These are phyloP conservation scores for Chaetops frenatus DNA, from an alignment of 2,113 vertebrate genomes.

Conservation along the genomic window DNA sequence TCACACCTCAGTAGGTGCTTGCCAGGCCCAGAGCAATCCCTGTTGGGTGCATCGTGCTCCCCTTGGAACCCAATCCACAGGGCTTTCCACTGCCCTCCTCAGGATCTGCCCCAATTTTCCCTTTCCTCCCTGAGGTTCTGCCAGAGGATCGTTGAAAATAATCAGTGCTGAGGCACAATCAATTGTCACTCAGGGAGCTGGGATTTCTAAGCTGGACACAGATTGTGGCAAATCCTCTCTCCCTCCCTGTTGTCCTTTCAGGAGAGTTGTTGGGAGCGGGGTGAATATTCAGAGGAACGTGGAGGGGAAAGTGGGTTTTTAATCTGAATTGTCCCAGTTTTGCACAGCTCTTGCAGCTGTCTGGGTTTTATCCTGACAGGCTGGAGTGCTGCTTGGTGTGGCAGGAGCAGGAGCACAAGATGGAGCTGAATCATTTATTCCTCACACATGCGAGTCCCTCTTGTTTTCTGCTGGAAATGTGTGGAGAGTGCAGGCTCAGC, in stretches of 20 bases:
- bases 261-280: background rate
- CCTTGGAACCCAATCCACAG: background rate
- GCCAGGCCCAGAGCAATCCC: background rate
- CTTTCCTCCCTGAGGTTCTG: background rate
- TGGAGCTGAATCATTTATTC: slow-evolving; percentile 40
- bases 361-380: background rate
- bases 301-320: background rate
- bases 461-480: background rate
- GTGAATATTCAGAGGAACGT: background rate
- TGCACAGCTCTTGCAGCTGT: background rate
- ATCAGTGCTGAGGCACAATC: background rate
- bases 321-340: background rate
- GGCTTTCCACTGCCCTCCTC: background rate
- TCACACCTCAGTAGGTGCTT: background rate
- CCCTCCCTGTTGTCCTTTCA: background rate
- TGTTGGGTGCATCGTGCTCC: background rate
- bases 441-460: background rate
- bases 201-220: background rate
- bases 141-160: background rate
- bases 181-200: background rate
- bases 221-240: background rate
- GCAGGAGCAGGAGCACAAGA: slow-evolving; percentile 15
- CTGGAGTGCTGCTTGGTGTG: background rate
- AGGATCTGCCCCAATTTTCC: background rate
- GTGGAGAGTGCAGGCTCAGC: background rate